Percentiles rank a stretch among this genome's conserved stretches.
Conservation (phyloP, 2,888 invertebrate genomes). For the Macaria notata region DNA sequence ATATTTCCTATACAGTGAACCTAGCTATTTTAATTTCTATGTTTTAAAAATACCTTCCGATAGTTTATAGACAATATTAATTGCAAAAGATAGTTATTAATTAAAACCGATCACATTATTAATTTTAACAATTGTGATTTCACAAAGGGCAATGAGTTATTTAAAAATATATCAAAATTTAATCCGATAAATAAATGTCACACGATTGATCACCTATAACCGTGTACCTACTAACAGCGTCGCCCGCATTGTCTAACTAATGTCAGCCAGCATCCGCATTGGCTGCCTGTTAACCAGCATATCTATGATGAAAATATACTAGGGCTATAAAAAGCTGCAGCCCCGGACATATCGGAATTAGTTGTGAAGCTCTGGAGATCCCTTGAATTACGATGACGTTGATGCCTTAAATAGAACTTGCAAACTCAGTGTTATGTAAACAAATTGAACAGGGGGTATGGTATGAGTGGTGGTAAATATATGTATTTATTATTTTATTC, state of each 20-base stretch:
- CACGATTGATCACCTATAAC: slow-evolving; percentile 21
- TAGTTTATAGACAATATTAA: too few relatives aligned
- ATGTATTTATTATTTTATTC: too few relatives aligned
- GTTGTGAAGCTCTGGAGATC: slow-evolving; percentile 3
- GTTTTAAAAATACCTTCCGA: too few relatives aligned
- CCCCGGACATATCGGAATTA: slow-evolving; percentile 15
- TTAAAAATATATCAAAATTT: too few relatives aligned
- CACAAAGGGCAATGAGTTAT: too few relatives aligned
- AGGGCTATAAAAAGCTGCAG: slow-evolving; percentile 16
- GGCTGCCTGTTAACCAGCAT: slow-evolving; percentile 36
- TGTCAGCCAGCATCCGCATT: slow-evolving; percentile 61
- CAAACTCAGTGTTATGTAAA: not conserved
- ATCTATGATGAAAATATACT: slow-evolving; percentile 17
- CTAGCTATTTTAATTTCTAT: too few relatives aligned
- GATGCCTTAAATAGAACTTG: not conserved
- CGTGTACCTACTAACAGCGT: slow-evolving; percentile 19
- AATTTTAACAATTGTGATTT: too few relatives aligned
- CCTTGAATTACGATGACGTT: not conserved
- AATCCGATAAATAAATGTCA: too few relatives aligned
- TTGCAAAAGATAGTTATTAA: too few relatives aligned
- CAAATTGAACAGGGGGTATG: not conserved
- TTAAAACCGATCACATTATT: too few relatives aligned
- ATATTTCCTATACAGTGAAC: too few relatives aligned
- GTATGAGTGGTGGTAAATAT: too few relatives aligned
- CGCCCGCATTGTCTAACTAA: slow-evolving; percentile 60